A percentile compares a stretch with the other conserved stretches of the same genome.
Conservation (phyloP, 2,888 invertebrate genomes). For the Tridacna gigas region DNA sequence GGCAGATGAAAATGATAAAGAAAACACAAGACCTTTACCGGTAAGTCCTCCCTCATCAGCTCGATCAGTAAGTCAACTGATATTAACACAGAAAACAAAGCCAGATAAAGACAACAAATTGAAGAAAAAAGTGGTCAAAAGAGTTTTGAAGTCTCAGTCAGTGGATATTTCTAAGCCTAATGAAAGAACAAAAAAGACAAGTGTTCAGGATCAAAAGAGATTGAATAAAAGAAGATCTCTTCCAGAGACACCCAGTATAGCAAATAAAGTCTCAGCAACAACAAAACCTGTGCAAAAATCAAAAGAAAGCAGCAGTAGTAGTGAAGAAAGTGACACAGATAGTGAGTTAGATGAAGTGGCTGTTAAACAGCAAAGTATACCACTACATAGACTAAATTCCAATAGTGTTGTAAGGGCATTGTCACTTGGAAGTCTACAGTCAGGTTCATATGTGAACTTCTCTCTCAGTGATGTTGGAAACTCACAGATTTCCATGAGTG, state of each 20-base stretch:
- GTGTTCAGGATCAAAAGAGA: neutral
- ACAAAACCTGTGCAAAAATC: slow-evolving; percentile 4
- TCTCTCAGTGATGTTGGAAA: slow-evolving; percentile 6
- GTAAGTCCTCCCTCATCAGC: slow-evolving; percentile 25
- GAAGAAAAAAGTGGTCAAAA: neutral
- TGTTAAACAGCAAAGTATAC: slow-evolving; percentile 39
- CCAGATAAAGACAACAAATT: neutral
- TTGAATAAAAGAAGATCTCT: neutral
- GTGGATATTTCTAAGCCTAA: neutral
- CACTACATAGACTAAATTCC: slow-evolving; percentile 31
- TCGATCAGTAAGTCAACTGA: slow-evolving; percentile 39
- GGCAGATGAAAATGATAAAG: neutral
- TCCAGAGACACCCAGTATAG: neutral
- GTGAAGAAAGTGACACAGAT: slow-evolving; percentile 13
- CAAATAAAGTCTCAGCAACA: neutral
- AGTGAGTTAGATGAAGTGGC: slow-evolving; percentile 46
- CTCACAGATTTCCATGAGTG: neutral
- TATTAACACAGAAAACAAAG: slow-evolving; percentile 1
- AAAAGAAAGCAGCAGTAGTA: slow-evolving; percentile 21
- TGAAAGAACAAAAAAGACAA: neutral
- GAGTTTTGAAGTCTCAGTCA: neutral
- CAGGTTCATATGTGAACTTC: slow-evolving; percentile 16
- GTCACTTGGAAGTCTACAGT: slow-evolving; percentile 16
- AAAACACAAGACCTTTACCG: slow-evolving; percentile 7
- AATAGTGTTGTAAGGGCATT: slow-evolving; percentile 13